phyloP scores from a whole-genome alignment of 1,140 invertebrate species.

The Caenorhabditis elegans region WBcel235 BX284606.5:13469501-13470000 shows the following conservation, averaged over 20 bases:
- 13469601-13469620: not conserved
- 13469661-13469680: constrained; percentile 20
- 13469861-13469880: constrained; percentile 28
- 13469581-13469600: not conserved
- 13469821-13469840: constrained; percentile 33
- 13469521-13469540: constrained; percentile 24
- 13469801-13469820: constrained; percentile 38
- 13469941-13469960: constrained; percentile 39
- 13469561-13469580: not conserved
- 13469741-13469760: constrained; percentile 28
- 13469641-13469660: constrained; percentile 4
- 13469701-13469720: not conserved
- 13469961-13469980: constrained; percentile 24
- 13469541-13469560: constrained; percentile 21
- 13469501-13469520: constrained; percentile 1
- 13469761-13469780: constrained; percentile 13
- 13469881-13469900: not conserved
- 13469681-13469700: constrained; percentile 10
- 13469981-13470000: constrained; percentile 39
- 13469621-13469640: too few species aligned
- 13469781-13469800: constrained; percentile 31
- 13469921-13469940: constrained; percentile 26
- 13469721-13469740: constrained; percentile 31
- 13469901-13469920: not conserved
- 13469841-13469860: not conserved